phyloP scores from a whole-genome alignment of 2,797 vertebrate species.

The Sardinella longiceps region DNA sequence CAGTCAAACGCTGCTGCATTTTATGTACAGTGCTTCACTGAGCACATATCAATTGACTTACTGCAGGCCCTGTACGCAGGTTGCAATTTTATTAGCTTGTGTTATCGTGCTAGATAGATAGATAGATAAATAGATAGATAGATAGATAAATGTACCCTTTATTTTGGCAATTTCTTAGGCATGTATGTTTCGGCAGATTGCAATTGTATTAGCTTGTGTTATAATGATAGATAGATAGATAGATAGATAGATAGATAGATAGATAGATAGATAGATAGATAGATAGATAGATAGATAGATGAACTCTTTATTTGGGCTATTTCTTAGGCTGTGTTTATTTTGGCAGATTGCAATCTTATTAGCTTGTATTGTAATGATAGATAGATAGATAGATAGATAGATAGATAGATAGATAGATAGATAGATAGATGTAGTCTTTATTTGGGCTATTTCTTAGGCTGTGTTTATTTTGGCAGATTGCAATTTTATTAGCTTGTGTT shows the following conservation, averaged over 20 bases:
- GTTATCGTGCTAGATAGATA: not conserved
- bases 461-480: not conserved
- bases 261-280: constrained; percentile 11
- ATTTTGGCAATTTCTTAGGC: too few relatives aligned
- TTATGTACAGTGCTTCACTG: constrained; percentile 18
- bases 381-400: too few relatives aligned
- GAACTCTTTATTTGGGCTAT: too few relatives aligned
- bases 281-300: constrained; percentile 10
- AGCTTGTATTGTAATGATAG: not conserved
- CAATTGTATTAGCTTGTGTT: not conserved
- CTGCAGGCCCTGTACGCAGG: not conserved
- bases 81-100: not conserved
- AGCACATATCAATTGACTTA: not conserved
- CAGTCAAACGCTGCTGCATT: not conserved
- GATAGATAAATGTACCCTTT: not conserved
- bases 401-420: constrained; percentile 26
- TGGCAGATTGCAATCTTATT: not conserved
- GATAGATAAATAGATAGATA: too few relatives aligned
- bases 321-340: too few relatives aligned
- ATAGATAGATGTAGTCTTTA: not conserved
- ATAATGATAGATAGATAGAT: too few relatives aligned
- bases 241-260: too few relatives aligned
- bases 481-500: not conserved
- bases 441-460: too few relatives aligned
- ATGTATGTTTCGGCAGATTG: not conserved